These are phyloP conservation scores for Chouioia cunea DNA, from an alignment of 2,888 invertebrate genomes.

Conservation along the genomic window DNA sequence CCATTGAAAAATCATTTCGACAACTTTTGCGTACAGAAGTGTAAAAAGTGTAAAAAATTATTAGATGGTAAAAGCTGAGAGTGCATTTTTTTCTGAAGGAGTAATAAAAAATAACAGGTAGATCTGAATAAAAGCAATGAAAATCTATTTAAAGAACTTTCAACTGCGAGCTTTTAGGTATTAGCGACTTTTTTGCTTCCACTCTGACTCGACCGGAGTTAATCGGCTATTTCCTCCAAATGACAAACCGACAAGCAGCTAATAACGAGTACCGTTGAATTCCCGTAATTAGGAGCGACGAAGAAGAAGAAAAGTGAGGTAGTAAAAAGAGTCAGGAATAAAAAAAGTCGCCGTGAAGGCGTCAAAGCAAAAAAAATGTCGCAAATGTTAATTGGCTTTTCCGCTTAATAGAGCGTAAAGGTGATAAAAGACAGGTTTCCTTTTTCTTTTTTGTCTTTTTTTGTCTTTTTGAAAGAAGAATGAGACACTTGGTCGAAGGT, in stretches of 20 bases:
- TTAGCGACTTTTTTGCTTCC: too few species aligned
- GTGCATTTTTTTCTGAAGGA: too few species aligned
- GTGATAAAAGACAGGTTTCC: conserved; percentile 28
- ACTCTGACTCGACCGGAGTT: too few species aligned
- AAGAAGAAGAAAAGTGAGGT: neutral
- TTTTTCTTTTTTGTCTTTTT: too few species aligned
- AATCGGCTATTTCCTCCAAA: too few species aligned
- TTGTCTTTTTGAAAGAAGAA: too few species aligned
- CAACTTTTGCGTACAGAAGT: too few species aligned
- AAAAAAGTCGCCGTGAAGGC: neutral
- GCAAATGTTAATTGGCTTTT: conserved; percentile 32
- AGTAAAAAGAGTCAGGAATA: neutral
- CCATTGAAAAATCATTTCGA: too few species aligned
- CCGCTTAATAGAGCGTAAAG: conserved; percentile 34
- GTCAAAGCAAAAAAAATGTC: conserved; percentile 15
- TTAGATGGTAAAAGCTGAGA: too few species aligned
- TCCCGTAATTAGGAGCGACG: conserved; percentile 16
- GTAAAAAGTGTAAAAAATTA: too few species aligned
- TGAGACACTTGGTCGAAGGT: too few species aligned
- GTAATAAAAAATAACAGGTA: too few species aligned
- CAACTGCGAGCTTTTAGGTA: neutral
- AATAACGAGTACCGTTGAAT: conserved; percentile 6
- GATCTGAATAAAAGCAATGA: neutral
- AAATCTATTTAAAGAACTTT: conserved; percentile 3
- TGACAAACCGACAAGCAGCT: neutral